Evolutionary conservation across 2,888 invertebrate genomes (phyloP), one percentile per base, ranked within the genome.

Genomic region (Aproaerema taeniolella): DNA sequence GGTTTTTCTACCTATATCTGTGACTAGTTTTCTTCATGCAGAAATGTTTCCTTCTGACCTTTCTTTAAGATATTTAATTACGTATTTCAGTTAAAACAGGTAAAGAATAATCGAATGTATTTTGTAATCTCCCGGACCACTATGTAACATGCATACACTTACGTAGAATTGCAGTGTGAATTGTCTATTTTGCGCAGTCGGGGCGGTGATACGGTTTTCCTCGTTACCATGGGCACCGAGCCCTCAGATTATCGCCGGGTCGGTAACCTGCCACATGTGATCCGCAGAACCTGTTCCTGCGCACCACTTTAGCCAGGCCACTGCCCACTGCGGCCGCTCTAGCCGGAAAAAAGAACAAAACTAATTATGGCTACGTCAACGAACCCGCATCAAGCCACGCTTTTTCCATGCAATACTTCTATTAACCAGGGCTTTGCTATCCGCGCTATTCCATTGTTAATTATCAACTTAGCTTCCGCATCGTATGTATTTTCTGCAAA

Each of bases 201-300:
- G n/a, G n/a, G n/a, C n/a, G n/a, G n/a, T n/a, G n/a, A n/a, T n/a
- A n/a, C 49, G 43, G 46, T 57, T 52, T 55, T 54, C 53, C 49
- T 47, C 47, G 38, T 42, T 46, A 52, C 52, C 49, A 52, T 58
- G 55, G 51, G 62, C 60, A 54, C 50, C 46, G 45, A 49, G 51
- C 60, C 55, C 62, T 66, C 65, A 63, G 75, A 77, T 69, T 67
- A 71, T 67, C 66, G 73, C 66, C 64, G 63, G 83, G 77, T 83
- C 80, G 65, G 46, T 60, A 79, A 80, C 75, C 82, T 42, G 47
- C 43, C 76, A 80, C 77, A 78, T 80, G 78, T 80, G 77, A 72
- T 77, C 73, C 62, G 66, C 67, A 59, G 70, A 70, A 77, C 83
- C 81, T 75, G 82, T 83, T 83, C 78, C 70, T 61, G 64, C 68